Percentiles rank a stretch among this genome's conserved stretches.
Conservation (phyloP, 1,140 invertebrate species). For the Matsumurasca onukii region DNA sequence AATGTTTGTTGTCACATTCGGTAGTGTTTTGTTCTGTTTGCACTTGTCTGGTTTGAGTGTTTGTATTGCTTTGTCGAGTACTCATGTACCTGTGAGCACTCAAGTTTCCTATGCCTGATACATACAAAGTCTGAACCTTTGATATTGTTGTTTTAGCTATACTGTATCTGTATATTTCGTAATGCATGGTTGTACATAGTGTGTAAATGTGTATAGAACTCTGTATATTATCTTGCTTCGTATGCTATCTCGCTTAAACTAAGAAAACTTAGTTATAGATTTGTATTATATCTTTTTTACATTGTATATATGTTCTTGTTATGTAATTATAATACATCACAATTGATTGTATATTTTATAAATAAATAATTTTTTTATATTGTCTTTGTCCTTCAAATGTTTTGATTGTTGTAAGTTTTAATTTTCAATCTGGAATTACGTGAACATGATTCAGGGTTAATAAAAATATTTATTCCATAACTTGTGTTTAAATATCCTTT, state of each 20-base stretch:
- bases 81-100: too few relatives aligned
- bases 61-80: too few relatives aligned
- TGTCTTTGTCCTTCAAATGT: neutral
- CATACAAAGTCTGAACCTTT: conserved; percentile 18
- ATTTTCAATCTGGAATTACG: neutral
- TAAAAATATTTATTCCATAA: conserved; percentile 1
- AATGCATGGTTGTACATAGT: neutral
- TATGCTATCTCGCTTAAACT: neutral
- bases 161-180: neutral
- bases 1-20: too few relatives aligned
- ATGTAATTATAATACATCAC: neutral
- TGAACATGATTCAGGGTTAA: conserved; percentile 4
- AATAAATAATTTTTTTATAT: conserved; percentile 11
- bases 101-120: conserved; percentile 8
- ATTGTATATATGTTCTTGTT: conserved; percentile 3
- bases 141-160: conserved; percentile 5
- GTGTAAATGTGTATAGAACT: conserved; percentile 14
- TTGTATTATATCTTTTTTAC: neutral
- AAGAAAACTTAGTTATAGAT: neutral
- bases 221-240: neutral
- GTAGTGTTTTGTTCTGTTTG: too few relatives aligned
- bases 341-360: conserved; percentile 13
- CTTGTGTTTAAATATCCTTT: too few relatives aligned
- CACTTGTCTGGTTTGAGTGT: too few relatives aligned
- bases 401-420: neutral